Base-by-base conservation (phyloP, 2,797 vertebrate genomes). In the Lagocephalus sceleratus region DNA sequence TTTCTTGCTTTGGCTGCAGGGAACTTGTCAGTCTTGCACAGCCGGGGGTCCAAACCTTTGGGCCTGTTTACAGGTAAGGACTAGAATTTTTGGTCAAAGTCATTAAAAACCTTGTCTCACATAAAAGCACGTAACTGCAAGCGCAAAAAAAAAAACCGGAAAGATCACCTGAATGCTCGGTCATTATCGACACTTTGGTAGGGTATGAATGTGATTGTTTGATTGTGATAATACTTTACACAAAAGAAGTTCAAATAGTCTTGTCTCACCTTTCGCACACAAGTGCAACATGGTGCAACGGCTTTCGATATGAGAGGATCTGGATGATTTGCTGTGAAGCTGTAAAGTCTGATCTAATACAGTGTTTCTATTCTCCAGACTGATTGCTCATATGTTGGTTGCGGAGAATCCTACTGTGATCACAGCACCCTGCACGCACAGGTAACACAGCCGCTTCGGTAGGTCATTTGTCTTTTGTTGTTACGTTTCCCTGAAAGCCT, bases 381-480 rank as follows among this genome's bases (percentile, higher is more conserved):
- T n/a, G 90, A 94, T 57, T 99, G 97, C 72, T 83, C 92, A 3
- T 99, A 98, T 0, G 94, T 99, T 6, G 97, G 97, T 21, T 99
- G 97, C 29, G 97, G 97, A 63, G 97, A 99, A 60, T 98, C 96
- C 17, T 94, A 85, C 63, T 93, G 93, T 1, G 97, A 99, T 75
- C 97, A 99, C 87, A 99, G 97, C 88, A 99, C 97, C 3, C 85
- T 94, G 65, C 97, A 99, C 0, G 95, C 97, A 3, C 96, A 99
- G 94, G 97, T 98, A 83, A 87, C 69, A 22, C 19, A 15, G n/a
- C n/a, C n/a, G n/a, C n/a, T n/a, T n/a, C 40, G 19, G 0, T 17
- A 42, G n/a, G 40, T 44, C 19, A 20, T 20, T 11, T 19, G 10
- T 6, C 42, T 12, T 20, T 21, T 19, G 20, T 20, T 44, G 42